These are phyloP conservation scores for Pristionchus entomophagus DNA, from an alignment of 2,888 invertebrate species.

Conservation along the genomic window DNA sequence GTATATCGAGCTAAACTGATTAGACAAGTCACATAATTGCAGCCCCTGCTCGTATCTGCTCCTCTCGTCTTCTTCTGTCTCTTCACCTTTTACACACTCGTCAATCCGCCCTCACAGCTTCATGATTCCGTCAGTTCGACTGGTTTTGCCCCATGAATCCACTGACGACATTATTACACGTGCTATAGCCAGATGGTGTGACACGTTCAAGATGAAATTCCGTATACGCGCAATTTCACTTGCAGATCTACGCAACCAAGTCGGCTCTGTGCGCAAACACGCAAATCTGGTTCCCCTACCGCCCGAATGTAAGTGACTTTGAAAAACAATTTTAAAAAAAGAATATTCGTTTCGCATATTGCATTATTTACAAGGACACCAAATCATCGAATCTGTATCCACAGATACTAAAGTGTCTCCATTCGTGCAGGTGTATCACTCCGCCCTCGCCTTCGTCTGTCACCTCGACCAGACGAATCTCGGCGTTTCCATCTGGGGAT, in stretches of 20 bases:
- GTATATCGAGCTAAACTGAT: too few relatives aligned
- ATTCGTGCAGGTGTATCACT: too few relatives aligned
- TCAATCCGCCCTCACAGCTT: background rate
- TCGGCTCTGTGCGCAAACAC: conserved; percentile 43
- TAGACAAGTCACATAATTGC: background rate
- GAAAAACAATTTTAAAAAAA: too few relatives aligned
- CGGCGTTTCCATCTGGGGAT: too few relatives aligned
- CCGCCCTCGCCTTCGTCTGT: too few relatives aligned
- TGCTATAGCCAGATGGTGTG: too few relatives aligned
- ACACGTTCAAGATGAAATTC: background rate
- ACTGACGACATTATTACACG: background rate
- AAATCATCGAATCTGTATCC: too few relatives aligned
- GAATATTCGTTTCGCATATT: too few relatives aligned
- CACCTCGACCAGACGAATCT: too few relatives aligned
- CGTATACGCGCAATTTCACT: background rate
- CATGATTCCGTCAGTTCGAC: too few relatives aligned
- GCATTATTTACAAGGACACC: too few relatives aligned
- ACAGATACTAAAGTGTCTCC: too few relatives aligned
- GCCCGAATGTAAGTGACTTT: conserved; percentile 15
- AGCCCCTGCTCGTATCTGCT: background rate
- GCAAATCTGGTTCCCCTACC: conserved; percentile 39
- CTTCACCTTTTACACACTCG: background rate
- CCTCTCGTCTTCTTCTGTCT: conserved; percentile 38
- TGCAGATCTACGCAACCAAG: conserved; percentile 40
- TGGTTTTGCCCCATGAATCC: background rate